Evolutionary conservation across 2,797 vertebrate genomes (phyloP).

Genomic region (Alcedo quadribrachys): DNA sequence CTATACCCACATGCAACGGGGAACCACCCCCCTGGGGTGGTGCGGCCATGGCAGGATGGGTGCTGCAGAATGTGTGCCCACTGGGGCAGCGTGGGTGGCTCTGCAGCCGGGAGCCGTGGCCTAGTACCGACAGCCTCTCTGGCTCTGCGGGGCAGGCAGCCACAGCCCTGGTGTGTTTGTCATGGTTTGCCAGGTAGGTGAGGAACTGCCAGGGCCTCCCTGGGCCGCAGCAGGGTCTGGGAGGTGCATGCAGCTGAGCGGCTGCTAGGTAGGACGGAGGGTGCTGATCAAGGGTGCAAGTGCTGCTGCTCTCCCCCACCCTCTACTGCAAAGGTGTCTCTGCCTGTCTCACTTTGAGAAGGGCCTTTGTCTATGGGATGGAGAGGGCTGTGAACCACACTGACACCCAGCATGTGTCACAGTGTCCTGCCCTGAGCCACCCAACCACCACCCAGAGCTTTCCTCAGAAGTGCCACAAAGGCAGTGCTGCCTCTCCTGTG

Average conservation of each 20-base stretch:
- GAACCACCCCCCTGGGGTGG: not conserved
- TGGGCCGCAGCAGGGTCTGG: not conserved
- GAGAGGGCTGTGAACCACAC: accelerated
- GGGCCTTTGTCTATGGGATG: not conserved
- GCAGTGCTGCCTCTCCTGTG: not conserved
- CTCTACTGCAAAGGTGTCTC: accelerated
- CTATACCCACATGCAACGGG: not conserved
- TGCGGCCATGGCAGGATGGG: not conserved
- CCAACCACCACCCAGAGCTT: accelerated
- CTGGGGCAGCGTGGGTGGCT: not conserved
- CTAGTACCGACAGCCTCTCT: not conserved
- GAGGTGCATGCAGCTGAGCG: conserved; percentile 16
- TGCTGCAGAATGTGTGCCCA: accelerated
- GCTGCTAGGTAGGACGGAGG: not conserved
- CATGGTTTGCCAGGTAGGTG: not conserved
- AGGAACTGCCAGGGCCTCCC: not conserved
- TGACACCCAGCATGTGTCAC: accelerated
- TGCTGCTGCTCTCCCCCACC: accelerated
- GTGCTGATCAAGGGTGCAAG: not conserved
- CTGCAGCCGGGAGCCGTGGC: accelerated
- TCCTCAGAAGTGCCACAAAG: not conserved
- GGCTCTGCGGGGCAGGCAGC: not conserved
- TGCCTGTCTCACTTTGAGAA: not conserved
- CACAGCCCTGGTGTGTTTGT: not conserved
- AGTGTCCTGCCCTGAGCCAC: not conserved